A percentile compares a stretch with the other conserved stretches of the same genome.
Conservation (phyloP, 2,888 invertebrate species). For the Archips xylosteana region DNA sequence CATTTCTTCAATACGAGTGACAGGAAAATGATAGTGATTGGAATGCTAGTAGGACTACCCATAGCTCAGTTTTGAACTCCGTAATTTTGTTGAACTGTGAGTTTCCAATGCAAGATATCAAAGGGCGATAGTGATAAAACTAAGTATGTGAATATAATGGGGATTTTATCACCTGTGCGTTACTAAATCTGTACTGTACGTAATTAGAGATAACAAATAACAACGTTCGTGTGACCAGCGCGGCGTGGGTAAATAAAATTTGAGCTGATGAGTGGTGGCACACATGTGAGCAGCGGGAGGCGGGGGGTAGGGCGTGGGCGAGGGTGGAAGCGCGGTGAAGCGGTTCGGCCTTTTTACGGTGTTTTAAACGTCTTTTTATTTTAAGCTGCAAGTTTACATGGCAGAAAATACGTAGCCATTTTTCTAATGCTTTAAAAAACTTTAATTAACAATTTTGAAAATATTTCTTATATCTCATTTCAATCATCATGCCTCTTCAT, state of each 20-base stretch:
- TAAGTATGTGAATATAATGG: slow-evolving; percentile 5
- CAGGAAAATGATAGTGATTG: too few relatives aligned
- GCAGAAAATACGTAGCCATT: not conserved
- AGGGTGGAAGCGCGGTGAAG: slow-evolving; percentile 69
- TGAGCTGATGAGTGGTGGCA: slow-evolving; percentile 79
- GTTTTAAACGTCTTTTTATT: slow-evolving; percentile 41
- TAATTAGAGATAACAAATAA: slow-evolving; percentile 50
- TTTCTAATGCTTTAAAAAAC: not conserved
- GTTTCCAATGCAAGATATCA: slow-evolving; percentile 3
- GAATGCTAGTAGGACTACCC: too few relatives aligned
- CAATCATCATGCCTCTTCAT: not conserved
- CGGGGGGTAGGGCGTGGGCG: slow-evolving; percentile 43
- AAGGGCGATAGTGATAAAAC: slow-evolving; percentile 1
- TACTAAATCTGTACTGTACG: slow-evolving; percentile 27
- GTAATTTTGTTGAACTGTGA: not conserved
- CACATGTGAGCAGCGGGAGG: slow-evolving; percentile 48
- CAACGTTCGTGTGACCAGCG: slow-evolving; percentile 52
- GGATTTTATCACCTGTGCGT: slow-evolving; percentile 24
- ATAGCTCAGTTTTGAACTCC: not conserved
- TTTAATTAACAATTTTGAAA: not conserved
- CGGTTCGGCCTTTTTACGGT: slow-evolving; percentile 61
- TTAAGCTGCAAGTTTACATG: slow-evolving; percentile 24
- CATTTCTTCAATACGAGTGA: too few relatives aligned
- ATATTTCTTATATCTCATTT: not conserved
- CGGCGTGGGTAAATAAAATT: slow-evolving; percentile 58